Evolutionary conservation across 2,113 vertebrate species (phyloP), one percentile per base, ranked within the genome.

Genomic region (Myrmecophaga tridactyla): DNA sequence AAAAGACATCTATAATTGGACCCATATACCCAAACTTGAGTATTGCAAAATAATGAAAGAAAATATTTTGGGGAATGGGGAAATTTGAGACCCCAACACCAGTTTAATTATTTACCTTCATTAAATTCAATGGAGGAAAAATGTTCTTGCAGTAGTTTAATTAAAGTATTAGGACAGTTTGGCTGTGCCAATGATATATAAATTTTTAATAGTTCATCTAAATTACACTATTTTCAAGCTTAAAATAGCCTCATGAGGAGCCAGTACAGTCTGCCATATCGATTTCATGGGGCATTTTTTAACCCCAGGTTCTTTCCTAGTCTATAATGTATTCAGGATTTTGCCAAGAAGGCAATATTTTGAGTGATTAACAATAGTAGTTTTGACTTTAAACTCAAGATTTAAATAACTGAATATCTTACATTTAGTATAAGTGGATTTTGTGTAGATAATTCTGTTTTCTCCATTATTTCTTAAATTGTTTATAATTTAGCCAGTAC

Each of bases 221-320:
- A 98, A 96, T 94, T 0, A 1, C 65, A 89, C 21, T 67, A 86
- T 43, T n/a, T n/a, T 96, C 48, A 84, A 77, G 67, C 87, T 82
- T 82, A 98, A 97, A 97, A 96, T 86, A 97, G 63, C 92, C 90
- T 89, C 91, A 67, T 89, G 83, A 97, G 46, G 81, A 87, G 20
- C 67, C 46, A 76, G 7, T 81, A 14, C 80, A 17, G 25, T 65
- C 36, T 53, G 29, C 51, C 89, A 65, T 62, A 63, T 97, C 89
- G 89, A 96, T 65, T 96, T 85, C 75, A 96, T 39, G 20, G 51
- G 27, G 25, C 31, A 36, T 72, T 43, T 89, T 89, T 90, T 48
- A 88, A 63, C 2, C 0, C n/a, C 14, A 31, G 86, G 7, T 96
- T 85, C 63, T 36, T 48, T 31, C 31, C 92, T 36, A 88, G 70